Base-by-base conservation (phyloP, 2,888 invertebrate species). In the Brachynemurus nebulosus region DNA sequence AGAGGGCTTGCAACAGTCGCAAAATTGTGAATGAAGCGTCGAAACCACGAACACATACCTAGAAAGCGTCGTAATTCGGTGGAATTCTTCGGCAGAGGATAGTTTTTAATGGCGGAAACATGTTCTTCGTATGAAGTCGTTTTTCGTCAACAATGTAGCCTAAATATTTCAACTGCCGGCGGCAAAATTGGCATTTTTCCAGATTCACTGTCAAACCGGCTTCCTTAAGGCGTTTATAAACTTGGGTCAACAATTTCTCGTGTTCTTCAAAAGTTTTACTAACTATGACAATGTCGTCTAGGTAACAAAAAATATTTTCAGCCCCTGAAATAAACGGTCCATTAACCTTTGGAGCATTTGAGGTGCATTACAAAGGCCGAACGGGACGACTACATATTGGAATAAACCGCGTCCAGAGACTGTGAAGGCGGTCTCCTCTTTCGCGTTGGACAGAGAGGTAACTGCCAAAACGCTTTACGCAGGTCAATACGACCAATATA, bases 331-430 rank as follows among this genome's bases (percentile, higher is more conserved):
- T 14, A 5, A 5, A 12, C 5, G n/a, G 7, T n/a, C 34, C 5
- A 34, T n/a, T 5, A 34, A 12, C 12, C 34, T 34, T n/a, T 34
- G 34, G 5, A 11, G 12, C 6, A 12, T 34, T 14, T 11, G n/a
- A 6, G 34, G n/a, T 8, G 34, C n/a, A n/a, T 34, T 34, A 34
- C 5, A 14, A 14, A 34, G 5, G 7, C 34, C 34, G n/a, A 34
- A 34, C 5, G 34, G 7, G 11, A 34, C 12, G 14, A 16, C 11
- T 27, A 39, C 2, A 36, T 8, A 19, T 36, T 39, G 12, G 14
- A 18, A 9, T 11, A 40, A 34, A 27, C 25, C 6, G 48, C 36
- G 33, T 43, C 51, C 8, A 50, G 33, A 7, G 9, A 37, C 17
- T 6, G 19, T 37, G 19, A 18, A 18, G 17, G 17, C 37, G 17